Evolutionary conservation across 2,113 vertebrate genomes (phyloP).

Genomic region (Balaeniceps rex): DNA sequence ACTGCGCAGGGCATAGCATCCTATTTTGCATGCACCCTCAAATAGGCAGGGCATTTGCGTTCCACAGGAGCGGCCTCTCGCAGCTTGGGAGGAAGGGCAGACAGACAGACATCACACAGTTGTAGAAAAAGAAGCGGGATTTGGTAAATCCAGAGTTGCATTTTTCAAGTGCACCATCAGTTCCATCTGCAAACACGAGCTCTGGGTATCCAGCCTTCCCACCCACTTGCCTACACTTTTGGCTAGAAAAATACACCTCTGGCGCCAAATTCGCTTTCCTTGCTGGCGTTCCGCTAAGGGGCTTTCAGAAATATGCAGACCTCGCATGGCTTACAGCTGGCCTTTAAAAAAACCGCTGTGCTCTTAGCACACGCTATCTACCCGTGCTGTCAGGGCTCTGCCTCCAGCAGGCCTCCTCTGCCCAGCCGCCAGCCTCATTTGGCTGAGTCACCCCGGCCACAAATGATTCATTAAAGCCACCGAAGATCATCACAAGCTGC

Average conservation of each 20-base stretch:
- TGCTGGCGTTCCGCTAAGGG: neutral
- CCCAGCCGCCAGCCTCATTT: neutral
- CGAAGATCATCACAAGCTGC: neutral
- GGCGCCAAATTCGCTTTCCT: neutral
- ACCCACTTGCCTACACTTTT: neutral
- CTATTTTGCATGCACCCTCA: neutral
- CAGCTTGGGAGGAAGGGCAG: neutral
- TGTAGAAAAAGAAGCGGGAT: neutral
- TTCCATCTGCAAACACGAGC: neutral
- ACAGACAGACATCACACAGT: neutral
- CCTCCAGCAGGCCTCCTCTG: neutral
- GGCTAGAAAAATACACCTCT: neutral
- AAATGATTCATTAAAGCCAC: conserved; percentile 2
- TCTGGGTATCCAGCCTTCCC: neutral
- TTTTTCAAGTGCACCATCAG: neutral
- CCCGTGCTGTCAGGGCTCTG: neutral
- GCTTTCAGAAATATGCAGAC: neutral
- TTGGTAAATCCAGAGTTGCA: neutral
- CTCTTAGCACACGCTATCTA: neutral
- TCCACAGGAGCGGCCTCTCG: neutral
- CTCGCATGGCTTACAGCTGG: neutral
- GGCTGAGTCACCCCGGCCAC: conserved; percentile 30
- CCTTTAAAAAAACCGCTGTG: neutral
- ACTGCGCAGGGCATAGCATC: neutral
- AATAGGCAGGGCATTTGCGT: neutral